Evolutionary conservation across 2,888 invertebrate species (phyloP).

Genomic region (Pyrochroa serraticornis): DNA sequence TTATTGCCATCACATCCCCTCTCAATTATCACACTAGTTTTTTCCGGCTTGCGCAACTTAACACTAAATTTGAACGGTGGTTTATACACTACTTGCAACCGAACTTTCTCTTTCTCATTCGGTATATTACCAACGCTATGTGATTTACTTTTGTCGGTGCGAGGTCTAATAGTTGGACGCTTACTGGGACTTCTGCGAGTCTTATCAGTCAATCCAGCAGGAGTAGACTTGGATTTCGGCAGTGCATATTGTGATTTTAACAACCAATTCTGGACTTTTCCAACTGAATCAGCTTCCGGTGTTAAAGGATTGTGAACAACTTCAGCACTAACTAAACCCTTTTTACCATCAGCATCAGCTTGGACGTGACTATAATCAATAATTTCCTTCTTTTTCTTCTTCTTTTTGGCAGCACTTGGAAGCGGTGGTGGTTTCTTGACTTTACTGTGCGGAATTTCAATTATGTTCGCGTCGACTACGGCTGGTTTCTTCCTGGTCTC

Average conservation of each 20-base stretch:
- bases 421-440: conserved; percentile 54
- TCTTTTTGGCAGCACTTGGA: conserved; percentile 57
- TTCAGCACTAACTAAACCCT: conserved; percentile 56
- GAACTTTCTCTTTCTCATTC: conserved; percentile 68
- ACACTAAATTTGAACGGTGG: conserved; percentile 88
- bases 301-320: conserved; percentile 58
- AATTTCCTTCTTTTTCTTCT: conserved; percentile 73
- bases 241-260: conserved; percentile 74
- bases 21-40: conserved; percentile 67
- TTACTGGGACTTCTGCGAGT: conserved; percentile 62
- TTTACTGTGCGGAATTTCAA: conserved; percentile 56
- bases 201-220: conserved; percentile 70
- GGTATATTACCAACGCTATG: conserved; percentile 72
- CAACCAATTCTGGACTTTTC: conserved; percentile 87
- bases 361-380: conserved; percentile 79
- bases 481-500: conserved; percentile 63
- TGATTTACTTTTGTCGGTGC: conserved; percentile 65
- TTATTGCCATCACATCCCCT: conserved; percentile 60
- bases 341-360: conserved; percentile 63
- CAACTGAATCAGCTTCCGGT: conserved; percentile 63
- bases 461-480: conserved; percentile 43
- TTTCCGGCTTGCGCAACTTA: conserved; percentile 75
- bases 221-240: conserved; percentile 85
- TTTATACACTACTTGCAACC: conserved; percentile 84
- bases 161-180: conserved; percentile 59